Evolutionary conservation across 2,888 invertebrate genomes (phyloP), one percentile per base, ranked within the genome.

Genomic region (Chloroclystis v-ata): DNA sequence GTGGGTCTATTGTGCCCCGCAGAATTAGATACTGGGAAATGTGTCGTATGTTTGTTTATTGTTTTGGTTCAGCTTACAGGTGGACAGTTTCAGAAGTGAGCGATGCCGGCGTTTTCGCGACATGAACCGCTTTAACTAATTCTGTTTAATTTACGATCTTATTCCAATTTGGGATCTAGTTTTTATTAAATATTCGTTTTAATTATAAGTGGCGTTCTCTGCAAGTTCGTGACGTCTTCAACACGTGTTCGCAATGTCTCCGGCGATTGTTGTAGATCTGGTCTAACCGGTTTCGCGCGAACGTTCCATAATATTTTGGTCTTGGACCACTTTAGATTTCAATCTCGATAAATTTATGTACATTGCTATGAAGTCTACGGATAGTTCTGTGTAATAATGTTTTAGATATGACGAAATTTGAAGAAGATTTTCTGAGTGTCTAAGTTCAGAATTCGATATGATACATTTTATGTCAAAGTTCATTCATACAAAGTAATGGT

Each of bases 1-100:
- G 52, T 49, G 54, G 60, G 49, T 52, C 47, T 37, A 43, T 30
- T 50, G 41, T 46, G 47, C 50, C 57, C 43, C 43, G 25, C 44
- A 41, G 46, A 46, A 53, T 48, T 42, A 38, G 26, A 48, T 53
- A 35, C 32, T 37, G 11, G 39, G 28, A 43, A 30, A 35, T 40
- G 44, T 49, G 42, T 47, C 39, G 9, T n/a, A 16, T 1, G 11
- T 51, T 48, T 49, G 42, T 46, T 40, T 29, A 37, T 33, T 29
- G 29, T 25, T 40, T 39, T 35, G 28, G 12, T 12, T 37, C 25
- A 11, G 30, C 14, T 25, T 7, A 12, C 28, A 28, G 14, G 6
- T 14, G 11, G 10, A 11, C 10, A 16, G 6, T 33, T 33, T 33
- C 10, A 33, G 33, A 20, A 20, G 7, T 10, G 16, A 6, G 33